Conservation (phyloP, 2,797 vertebrate species). For the Sylvilagus floridanus region DNA sequence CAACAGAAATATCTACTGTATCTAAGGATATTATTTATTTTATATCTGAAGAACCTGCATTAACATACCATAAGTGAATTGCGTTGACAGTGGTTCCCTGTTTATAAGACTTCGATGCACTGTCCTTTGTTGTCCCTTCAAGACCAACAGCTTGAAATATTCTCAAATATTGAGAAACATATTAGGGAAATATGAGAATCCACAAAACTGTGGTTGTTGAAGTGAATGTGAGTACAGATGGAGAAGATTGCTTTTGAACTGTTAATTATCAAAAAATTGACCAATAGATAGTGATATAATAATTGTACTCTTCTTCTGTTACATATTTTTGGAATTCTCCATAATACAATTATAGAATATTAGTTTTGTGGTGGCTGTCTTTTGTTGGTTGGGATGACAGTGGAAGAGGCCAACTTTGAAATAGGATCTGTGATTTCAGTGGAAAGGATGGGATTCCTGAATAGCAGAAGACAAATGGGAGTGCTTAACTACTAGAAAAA, state of each 20-base stretch:
- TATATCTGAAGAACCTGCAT: neutral
- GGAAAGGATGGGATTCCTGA: neutral
- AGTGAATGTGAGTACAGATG: neutral
- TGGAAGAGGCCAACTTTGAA: neutral
- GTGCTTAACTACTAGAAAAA: neutral
- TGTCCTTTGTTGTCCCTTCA: neutral
- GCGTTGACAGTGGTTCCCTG: neutral
- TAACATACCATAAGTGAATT: neutral
- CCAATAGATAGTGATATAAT: neutral
- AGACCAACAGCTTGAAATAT: neutral
- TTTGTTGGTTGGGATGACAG: neutral
- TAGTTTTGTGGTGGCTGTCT: neutral
- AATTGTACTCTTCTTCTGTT: neutral
- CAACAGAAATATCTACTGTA: neutral
- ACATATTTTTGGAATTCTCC: neutral
- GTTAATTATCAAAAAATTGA: neutral
- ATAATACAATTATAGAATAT: slow-evolving; percentile 5
- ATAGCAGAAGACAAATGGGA: neutral
- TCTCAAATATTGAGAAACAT: neutral
- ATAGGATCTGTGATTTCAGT: neutral
- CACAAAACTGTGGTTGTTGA: neutral
- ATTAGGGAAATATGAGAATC: neutral
- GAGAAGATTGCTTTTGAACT: neutral
- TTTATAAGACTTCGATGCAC: neutral
- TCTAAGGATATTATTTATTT: neutral